Percentiles rank a stretch among this genome's conserved stretches.
Evolutionary conservation across 2,888 invertebrate genomes (phyloP).

Genomic region (Scaptomyza tumidula): DNA sequence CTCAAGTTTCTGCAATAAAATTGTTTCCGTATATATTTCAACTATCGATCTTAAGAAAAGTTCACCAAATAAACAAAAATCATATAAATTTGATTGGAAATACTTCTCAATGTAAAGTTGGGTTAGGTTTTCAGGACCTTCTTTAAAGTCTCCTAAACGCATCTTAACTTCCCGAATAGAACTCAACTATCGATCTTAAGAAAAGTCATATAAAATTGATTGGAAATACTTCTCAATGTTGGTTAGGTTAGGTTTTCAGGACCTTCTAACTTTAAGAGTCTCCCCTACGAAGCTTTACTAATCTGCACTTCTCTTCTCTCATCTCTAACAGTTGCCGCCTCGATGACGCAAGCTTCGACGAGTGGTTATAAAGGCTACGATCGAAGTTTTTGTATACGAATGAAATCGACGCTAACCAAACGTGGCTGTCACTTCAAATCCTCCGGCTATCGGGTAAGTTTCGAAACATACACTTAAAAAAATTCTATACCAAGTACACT

Average conservation of each 20-base stretch:
- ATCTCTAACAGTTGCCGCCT: conserved; percentile 89
- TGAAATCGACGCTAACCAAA: conserved; percentile 99
- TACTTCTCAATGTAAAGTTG: too few species aligned
- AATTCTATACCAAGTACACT: conserved; percentile 8
- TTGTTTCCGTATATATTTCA: too few species aligned
- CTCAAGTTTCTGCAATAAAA: too few species aligned
- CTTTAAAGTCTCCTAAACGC: too few species aligned
- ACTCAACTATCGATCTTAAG: too few species aligned
- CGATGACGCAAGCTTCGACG: conserved; percentile 91
- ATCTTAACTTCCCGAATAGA: too few species aligned
- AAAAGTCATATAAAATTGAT: too few species aligned
- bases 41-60: too few species aligned
- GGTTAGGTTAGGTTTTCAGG: background rate
- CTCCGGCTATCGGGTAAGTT: conserved; percentile 96
- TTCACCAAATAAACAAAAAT: too few species aligned
- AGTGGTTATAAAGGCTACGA: conserved; percentile 93
- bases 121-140: too few species aligned
- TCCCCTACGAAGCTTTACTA: background rate
- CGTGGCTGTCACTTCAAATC: conserved; percentile 98
- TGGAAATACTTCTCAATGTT: too few species aligned
- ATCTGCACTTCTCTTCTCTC: background rate
- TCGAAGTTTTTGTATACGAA: conserved; percentile 96
- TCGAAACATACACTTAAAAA: background rate
- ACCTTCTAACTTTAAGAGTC: background rate
- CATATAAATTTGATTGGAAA: too few species aligned